Conservation (phyloP, 2,888 invertebrate species). For the Anthrax anthrax region DNA sequence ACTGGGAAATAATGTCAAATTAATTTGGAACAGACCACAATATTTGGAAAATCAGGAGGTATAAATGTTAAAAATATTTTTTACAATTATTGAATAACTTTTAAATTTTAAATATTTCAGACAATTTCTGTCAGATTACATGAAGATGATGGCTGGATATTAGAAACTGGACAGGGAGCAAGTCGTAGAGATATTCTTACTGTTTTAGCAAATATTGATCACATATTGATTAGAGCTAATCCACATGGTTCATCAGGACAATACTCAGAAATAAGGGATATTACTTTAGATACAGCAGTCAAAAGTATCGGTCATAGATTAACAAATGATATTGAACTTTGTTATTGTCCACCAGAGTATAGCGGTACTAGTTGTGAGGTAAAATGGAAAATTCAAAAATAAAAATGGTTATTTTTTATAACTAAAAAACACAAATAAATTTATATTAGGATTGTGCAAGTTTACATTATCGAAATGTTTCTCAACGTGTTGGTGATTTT, state of each 20-base stretch:
- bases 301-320: slow-evolving; percentile 43
- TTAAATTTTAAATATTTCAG: background rate
- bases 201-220: slow-evolving; percentile 67
- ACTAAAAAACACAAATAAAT: too few relatives aligned
- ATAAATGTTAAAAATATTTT: background rate
- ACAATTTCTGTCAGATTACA: slow-evolving; percentile 43
- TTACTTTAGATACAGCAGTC: slow-evolving; percentile 69
- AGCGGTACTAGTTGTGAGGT: slow-evolving; percentile 72
- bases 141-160: slow-evolving; percentile 55
- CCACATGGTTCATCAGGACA: slow-evolving; percentile 42
- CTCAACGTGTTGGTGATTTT: slow-evolving; percentile 35
- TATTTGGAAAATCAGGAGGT: slow-evolving; percentile 16
- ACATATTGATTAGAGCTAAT: slow-evolving; percentile 71
- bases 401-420: too few relatives aligned
- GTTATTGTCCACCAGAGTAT: slow-evolving; percentile 70
- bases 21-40: slow-evolving; percentile 47
- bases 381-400: too few relatives aligned
- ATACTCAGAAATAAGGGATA: slow-evolving; percentile 53
- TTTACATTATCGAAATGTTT: slow-evolving; percentile 55
- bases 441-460: slow-evolving; percentile 41
- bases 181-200: slow-evolving; percentile 72
- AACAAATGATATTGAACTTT: slow-evolving; percentile 72
- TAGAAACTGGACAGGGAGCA: slow-evolving; percentile 27
- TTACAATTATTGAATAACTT: too few relatives aligned
- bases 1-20: slow-evolving; percentile 57